Base-by-base conservation (phyloP, 2,888 invertebrate genomes). In the Aelia acuminata region DNA sequence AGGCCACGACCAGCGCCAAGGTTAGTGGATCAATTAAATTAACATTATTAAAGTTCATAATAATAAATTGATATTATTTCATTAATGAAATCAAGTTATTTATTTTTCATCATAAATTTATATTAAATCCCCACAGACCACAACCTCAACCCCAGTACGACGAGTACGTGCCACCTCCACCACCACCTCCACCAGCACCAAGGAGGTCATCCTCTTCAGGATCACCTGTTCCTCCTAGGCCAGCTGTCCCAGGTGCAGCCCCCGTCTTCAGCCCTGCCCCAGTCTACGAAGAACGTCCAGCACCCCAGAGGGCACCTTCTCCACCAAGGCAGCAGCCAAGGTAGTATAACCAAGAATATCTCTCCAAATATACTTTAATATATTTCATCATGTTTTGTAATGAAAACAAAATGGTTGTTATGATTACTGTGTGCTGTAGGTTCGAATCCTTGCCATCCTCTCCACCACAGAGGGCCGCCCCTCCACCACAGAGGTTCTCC, bases 201-300 rank as follows among this genome's bases (percentile, higher is more conserved):
- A 87, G 87, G 39, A 48, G 87, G 18, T 80, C 87, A 53, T 39
- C 87, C 31, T 49, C 91, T 80, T 92, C 92, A 89, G 91, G 89
- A 87, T 48, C 88, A 90, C 89, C 91, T 90, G 90, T 90, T 90
- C 87, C 90, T 84, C 90, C 90, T 22, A 88, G 89, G 86, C 84
- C 90, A 87, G 88, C 91, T 90, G 84, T 88, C 89, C 84, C 90
- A 90, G 90, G 90, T 53, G 90, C 91, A 11, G 91, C 92, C 31
- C 91, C 91, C 88, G 91, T 91, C 89, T 85, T 89, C 89, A 75
- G 63, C 87, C 87, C 90, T 49, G 92, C 89, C 90, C 92, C 90
- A 63, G 89, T 89, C 84, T 90, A 89, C 86, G 89, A 90, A 53
- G 90, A 91, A 89, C 84, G 88, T 88, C 90, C 91, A 87, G 91